phyloP scores from a whole-genome alignment of 2,113 vertebrate species.

The Romanogobio albipinnatus region DNA sequence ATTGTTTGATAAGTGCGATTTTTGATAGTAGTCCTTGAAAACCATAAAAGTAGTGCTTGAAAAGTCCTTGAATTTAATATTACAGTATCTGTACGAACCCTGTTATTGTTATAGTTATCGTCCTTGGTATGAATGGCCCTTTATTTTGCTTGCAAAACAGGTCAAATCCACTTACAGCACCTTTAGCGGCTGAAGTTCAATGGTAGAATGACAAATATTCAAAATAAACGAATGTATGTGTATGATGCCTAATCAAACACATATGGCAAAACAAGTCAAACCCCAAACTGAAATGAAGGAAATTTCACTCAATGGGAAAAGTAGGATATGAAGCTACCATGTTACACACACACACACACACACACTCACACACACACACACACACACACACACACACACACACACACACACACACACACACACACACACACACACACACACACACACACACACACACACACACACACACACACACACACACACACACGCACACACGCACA shows the following conservation, averaged over 20 bases:
- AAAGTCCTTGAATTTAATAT: too few species aligned
- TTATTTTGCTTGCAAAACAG: neutral
- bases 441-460: slow-evolving; percentile 9
- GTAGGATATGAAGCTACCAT: neutral
- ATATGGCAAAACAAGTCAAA: slow-evolving; percentile 15
- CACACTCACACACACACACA: slow-evolving; percentile 17
- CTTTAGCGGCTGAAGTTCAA: slow-evolving; percentile 40
- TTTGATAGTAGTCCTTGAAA: too few species aligned
- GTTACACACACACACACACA: slow-evolving; percentile 14
- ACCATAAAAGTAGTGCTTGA: too few species aligned
- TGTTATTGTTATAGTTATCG: too few species aligned
- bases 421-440: slow-evolving; percentile 15
- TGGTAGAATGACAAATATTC: slow-evolving; percentile 9
- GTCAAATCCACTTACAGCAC: neutral
- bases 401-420: slow-evolving; percentile 9
- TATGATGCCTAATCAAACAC: neutral
- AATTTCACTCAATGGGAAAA: neutral
- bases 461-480: slow-evolving; percentile 12
- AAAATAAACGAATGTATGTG: neutral
- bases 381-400: slow-evolving; percentile 13
- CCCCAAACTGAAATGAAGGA: slow-evolving; percentile 1
- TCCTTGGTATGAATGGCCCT: neutral
- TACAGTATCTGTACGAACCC: too few species aligned
- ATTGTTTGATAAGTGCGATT: too few species aligned
- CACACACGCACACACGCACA: too few species aligned